Percentiles rank a stretch among this genome's conserved stretches.
Evolutionary conservation across 1,140 invertebrate genomes (phyloP).

Genomic region (Macrobrachium rosenbergii): DNA sequence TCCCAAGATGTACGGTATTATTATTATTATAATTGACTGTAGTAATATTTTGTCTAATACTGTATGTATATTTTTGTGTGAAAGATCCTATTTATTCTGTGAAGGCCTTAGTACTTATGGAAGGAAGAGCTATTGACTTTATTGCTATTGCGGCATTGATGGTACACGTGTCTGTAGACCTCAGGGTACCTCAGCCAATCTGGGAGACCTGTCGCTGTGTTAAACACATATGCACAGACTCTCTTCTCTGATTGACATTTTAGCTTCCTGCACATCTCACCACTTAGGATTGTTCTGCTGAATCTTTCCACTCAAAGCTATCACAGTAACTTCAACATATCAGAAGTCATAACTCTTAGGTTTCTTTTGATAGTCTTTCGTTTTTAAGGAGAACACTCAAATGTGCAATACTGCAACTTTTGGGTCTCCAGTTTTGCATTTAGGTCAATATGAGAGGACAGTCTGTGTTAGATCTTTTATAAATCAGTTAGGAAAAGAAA

Average conservation of each 20-base stretch:
- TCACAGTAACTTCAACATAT: conserved; percentile 47
- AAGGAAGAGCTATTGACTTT: background rate
- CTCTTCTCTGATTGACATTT: conserved; percentile 38
- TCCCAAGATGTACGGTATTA: conserved; percentile 8
- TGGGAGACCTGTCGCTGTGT: conserved; percentile 41
- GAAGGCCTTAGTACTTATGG: conserved; percentile 51
- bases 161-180: conserved; percentile 30
- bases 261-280: conserved; percentile 28
- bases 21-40: background rate
- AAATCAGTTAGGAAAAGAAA: conserved; percentile 8
- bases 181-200: conserved; percentile 42
- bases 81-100: conserved; percentile 35
- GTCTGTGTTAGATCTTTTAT: conserved; percentile 45
- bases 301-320: conserved; percentile 5
- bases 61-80: conserved; percentile 40
- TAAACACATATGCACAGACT: background rate
- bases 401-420: conserved; percentile 5
- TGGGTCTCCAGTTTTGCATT: conserved; percentile 36
- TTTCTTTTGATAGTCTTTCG: conserved; percentile 1
- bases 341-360: conserved; percentile 38
- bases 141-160: conserved; percentile 10
- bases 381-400: background rate
- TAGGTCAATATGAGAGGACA: conserved; percentile 45
- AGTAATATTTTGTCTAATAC: conserved; percentile 16
- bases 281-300: conserved; percentile 30